These are phyloP conservation scores for Cheilosia impressa DNA, from an alignment of 2,888 invertebrate genomes.

Conservation along the genomic window DNA sequence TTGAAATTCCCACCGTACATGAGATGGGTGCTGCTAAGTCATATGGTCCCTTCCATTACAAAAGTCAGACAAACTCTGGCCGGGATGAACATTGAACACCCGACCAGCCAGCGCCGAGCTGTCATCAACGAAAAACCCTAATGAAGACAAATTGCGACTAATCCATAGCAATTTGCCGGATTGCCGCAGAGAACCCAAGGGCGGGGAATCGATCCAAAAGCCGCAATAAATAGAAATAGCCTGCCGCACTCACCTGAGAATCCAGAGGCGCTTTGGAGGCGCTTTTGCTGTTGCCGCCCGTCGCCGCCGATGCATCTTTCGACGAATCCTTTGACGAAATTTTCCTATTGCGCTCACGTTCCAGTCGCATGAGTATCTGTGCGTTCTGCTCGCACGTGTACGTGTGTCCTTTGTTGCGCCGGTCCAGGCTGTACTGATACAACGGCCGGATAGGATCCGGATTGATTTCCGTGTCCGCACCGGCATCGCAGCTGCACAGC, in stretches of 20 bases:
- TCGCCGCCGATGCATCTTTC: conserved; percentile 55
- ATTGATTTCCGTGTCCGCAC: conserved; percentile 82
- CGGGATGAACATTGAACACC: conserved; percentile 23
- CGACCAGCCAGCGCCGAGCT: background rate
- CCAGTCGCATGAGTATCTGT: conserved; percentile 84
- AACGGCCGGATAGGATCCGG: conserved; percentile 82
- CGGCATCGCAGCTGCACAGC: conserved; percentile 83
- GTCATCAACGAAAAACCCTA: conserved; percentile 21
- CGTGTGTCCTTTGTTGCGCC: conserved; percentile 83
- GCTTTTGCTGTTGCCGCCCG: conserved; percentile 36
- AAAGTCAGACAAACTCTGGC: background rate
- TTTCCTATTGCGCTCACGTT: conserved; percentile 82
- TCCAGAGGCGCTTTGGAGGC: conserved; percentile 68
- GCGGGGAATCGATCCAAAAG: conserved; percentile 7
- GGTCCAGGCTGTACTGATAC: conserved; percentile 84
- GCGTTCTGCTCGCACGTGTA: conserved; percentile 85
- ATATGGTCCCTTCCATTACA: conserved; percentile 9
- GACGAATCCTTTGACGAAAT: conserved; percentile 76
- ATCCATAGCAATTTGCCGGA: conserved; percentile 41
- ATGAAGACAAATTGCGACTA: conserved; percentile 65
- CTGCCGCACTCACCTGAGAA: conserved; percentile 77
- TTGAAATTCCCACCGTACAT: background rate
- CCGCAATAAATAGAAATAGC: background rate
- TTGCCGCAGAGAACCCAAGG: conserved; percentile 22
- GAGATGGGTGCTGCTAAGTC: conserved; percentile 17